phyloP scores from a whole-genome alignment of 2,888 invertebrate genomes.

The Mylabris sibirica region DNA sequence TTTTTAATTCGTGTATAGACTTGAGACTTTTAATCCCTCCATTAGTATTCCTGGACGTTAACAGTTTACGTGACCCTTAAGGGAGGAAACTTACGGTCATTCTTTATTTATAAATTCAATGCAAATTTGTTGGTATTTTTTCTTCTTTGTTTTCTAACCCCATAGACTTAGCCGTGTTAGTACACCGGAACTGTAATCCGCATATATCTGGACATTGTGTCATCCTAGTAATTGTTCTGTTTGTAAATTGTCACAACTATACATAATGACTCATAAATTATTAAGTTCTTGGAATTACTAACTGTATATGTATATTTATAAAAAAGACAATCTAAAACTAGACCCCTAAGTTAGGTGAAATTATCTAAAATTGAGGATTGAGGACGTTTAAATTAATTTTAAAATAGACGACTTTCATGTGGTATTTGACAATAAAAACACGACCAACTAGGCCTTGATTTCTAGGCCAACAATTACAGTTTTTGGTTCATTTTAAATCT shows the following conservation, averaged over 20 bases:
- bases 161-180: not conserved
- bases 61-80: conserved; percentile 4
- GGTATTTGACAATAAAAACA: not conserved
- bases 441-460: not conserved
- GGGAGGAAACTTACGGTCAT: not conserved
- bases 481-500: not conserved
- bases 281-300: not conserved
- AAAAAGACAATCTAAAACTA: not conserved
- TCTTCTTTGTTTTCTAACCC: not conserved
- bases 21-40: not conserved
- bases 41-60: conserved; percentile 3
- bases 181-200: not conserved
- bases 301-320: not conserved
- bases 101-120: not conserved
- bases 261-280: conserved; percentile 3
- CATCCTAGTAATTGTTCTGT: conserved; percentile 3
- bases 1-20: no score
- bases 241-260: not conserved
- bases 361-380: not conserved
- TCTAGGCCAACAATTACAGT: not conserved
- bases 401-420: not conserved
- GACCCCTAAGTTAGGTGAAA: not conserved
- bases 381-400: not conserved
- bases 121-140: not conserved
- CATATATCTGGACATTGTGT: conserved; percentile 8